Conservation (phyloP, 2,888 invertebrate genomes). For the Acronicta leporina region DNA sequence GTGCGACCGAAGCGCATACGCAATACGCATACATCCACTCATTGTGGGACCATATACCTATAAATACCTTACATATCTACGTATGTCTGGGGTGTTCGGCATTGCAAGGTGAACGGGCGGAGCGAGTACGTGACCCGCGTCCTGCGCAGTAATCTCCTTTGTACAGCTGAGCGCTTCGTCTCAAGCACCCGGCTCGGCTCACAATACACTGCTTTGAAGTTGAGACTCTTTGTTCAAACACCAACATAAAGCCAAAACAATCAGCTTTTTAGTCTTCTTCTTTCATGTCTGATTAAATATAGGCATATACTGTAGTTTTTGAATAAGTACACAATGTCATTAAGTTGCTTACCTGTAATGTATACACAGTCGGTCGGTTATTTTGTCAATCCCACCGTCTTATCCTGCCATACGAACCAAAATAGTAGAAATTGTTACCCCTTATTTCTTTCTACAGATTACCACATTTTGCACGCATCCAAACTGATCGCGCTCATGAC, state of each 20-base stretch:
- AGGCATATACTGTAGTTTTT: too few species aligned
- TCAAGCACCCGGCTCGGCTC: neutral
- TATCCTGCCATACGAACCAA: too few species aligned
- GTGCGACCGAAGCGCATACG: too few species aligned
- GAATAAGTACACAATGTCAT: too few species aligned
- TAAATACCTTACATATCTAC: conserved; percentile 3
- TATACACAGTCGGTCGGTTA: too few species aligned
- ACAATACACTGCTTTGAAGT: neutral
- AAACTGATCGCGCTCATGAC: too few species aligned
- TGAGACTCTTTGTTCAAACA: neutral
- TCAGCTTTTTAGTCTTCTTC: neutral
- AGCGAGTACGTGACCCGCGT: conserved; percentile 60
- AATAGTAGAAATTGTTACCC: too few species aligned
- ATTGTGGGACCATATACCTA: conserved; percentile 1
- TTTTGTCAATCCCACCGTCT: too few species aligned
- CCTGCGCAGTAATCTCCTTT: conserved; percentile 61
- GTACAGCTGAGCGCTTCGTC: conserved; percentile 49
- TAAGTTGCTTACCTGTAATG: too few species aligned
- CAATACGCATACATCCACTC: neutral
- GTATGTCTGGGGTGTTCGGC: conserved; percentile 63
- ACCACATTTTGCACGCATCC: too few species aligned
- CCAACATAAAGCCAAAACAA: neutral
- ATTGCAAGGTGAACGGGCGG: conserved; percentile 84
- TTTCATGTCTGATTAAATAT: neutral
- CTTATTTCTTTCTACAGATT: too few species aligned